Percentiles rank a stretch among this genome's conserved stretches.
phyloP scores from a whole-genome alignment of 2,113 vertebrate genomes.

The Anthoscopus minutus region DNA sequence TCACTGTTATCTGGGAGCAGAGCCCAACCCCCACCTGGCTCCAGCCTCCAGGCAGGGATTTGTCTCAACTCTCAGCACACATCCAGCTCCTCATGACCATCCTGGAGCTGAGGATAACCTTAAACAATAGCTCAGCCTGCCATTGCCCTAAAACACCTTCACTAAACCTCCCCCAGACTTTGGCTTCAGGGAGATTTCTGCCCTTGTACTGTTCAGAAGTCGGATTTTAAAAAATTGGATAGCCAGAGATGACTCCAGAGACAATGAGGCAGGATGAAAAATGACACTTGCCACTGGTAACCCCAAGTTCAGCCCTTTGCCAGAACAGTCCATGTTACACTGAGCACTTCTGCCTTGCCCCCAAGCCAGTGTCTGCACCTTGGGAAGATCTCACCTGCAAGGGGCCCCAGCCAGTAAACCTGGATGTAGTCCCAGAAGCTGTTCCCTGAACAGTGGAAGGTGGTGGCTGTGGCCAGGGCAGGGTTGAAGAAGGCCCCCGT shows the following conservation, averaged over 20 bases:
- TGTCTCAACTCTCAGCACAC: background rate
- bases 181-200: background rate
- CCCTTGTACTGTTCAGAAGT: accelerated
- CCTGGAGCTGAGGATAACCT: background rate
- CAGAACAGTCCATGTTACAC: accelerated
- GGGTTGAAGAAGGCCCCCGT: conserved; percentile 86
- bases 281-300: background rate
- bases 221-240: background rate
- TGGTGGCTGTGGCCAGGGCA: conserved; percentile 74
- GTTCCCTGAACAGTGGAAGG: conserved; percentile 83
- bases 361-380: background rate
- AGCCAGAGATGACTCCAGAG: background rate
- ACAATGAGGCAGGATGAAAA: background rate
- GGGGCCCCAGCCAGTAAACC: conserved; percentile 86
- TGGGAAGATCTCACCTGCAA: conserved; percentile 68
- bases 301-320: background rate
- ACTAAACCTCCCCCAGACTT: background rate
- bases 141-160: background rate
- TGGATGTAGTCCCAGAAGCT: conserved; percentile 73
- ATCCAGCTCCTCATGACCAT: background rate
- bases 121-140: background rate
- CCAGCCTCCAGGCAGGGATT: background rate
- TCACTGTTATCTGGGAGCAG: background rate
- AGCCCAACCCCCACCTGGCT: background rate
- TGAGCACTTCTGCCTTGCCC: background rate